Base-by-base conservation (phyloP, 1,140 invertebrate species). In the Heliconius nattereri region DNA sequence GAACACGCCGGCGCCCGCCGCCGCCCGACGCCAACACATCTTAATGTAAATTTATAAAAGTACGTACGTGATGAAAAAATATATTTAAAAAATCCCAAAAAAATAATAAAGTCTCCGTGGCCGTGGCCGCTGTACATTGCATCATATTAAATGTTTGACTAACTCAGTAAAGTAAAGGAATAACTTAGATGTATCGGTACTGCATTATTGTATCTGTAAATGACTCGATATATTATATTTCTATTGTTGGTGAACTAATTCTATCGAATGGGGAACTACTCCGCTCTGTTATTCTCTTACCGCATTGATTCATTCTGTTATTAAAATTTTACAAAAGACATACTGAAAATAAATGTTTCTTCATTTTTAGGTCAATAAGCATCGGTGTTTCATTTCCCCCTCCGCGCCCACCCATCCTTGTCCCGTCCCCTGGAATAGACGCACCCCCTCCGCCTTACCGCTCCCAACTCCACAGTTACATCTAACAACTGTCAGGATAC, bases 321-420 rank as follows among this genome's bases (percentile, higher is more conserved):
- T 93, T 93, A 91, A 52, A 94, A 94, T 94, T 94, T 94, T 95
- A 95, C 94, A 95, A 95, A 95, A 95, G 95, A 95, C 94, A 95
- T 95, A 95, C 94, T 90, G 92, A 95, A 94, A 96, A 96, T 96
- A 96, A 96, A 96, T 96, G 95, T 96, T 96, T 96, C 95, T 95
- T 96, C 95, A 96, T 96, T 96, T 96, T 96, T 96, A 96, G 95
- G 95, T 96, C 95, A 96, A 95, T 94, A 95, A 94, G 86, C 87
- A 94, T 93, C 89, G 82, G 90, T 94, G 92, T 94, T 95, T 94
- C 85, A 94, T 94, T 94, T 93, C 78, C 80, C 72, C 60, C 83
- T 84, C 45, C 76, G 13, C 26, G 20, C 26, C 37, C n/a, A 2
- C 26, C 45, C 20, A 32, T 29, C 26, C 32, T n/a, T 32, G 8